phyloP scores from a whole-genome alignment of 2,888 invertebrate species.

The Drosophila aldrichi region DNA sequence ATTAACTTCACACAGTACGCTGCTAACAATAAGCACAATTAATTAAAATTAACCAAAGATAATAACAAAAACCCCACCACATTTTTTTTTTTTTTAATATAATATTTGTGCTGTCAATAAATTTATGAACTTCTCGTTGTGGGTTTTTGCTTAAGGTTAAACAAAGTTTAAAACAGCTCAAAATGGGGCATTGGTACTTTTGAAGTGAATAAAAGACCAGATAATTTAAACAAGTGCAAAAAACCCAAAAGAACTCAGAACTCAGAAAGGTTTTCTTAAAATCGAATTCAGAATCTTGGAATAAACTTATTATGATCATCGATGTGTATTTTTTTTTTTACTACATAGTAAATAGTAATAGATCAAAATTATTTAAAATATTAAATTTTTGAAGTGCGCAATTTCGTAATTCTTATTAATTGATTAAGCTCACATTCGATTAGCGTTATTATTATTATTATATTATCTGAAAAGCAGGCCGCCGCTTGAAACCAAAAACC shows the following conservation, averaged over 20 bases:
- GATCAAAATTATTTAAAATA: background rate
- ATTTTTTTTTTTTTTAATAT: constrained; percentile 5
- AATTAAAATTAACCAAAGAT: constrained; percentile 68
- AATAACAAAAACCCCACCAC: constrained; percentile 21
- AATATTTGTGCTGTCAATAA: constrained; percentile 74
- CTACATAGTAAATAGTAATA: background rate
- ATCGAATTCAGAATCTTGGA: background rate
- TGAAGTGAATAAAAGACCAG: constrained; percentile 12
- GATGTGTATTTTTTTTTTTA: background rate
- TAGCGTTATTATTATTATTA: constrained; percentile 42
- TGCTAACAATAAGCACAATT: constrained; percentile 65
- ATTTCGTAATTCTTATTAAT: constrained; percentile 41
- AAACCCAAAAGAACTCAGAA: constrained; percentile 19
- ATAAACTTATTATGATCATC: background rate
- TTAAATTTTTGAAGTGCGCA: constrained; percentile 31
- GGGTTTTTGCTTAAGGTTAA: constrained; percentile 61
- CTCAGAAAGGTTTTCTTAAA: too few relatives aligned
- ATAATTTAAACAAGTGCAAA: constrained; percentile 29
- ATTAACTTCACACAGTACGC: constrained; percentile 38
- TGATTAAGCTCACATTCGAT: constrained; percentile 46
- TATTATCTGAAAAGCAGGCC: constrained; percentile 34
- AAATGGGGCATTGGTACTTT: constrained; percentile 3
- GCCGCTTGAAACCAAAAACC: constrained; percentile 7
- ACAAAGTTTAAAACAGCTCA: constrained; percentile 5
- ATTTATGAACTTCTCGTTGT: constrained; percentile 68